Evolutionary conservation across 2,113 vertebrate species (phyloP).

Genomic region (Synchiropus splendidus): DNA sequence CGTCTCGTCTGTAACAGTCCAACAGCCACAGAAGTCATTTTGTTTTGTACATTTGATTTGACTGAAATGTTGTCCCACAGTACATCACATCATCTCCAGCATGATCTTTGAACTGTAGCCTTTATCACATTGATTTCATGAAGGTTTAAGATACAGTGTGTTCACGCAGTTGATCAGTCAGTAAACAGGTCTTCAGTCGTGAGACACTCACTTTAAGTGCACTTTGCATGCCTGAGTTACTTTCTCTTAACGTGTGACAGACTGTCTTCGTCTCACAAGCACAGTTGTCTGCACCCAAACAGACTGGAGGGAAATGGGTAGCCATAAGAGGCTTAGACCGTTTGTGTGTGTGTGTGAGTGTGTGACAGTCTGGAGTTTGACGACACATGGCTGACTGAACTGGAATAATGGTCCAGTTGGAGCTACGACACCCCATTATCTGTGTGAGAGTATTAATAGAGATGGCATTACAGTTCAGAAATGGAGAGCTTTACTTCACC

Average conservation of each 20-base stretch:
- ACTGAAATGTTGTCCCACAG: too few relatives aligned
- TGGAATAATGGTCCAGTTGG: constrained; percentile 39
- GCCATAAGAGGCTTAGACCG: constrained; percentile 48
- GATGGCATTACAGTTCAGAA: constrained; percentile 43
- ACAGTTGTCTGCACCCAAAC: constrained; percentile 36
- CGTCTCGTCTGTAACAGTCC: too few relatives aligned
- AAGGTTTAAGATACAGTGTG: too few relatives aligned
- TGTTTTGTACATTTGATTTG: too few relatives aligned
- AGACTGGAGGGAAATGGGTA: constrained; percentile 40
- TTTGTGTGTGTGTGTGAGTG: constrained; percentile 10
- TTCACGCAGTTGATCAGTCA: too few relatives aligned
- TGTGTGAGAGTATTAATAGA: constrained; percentile 45
- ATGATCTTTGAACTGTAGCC: too few relatives aligned
- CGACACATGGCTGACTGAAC: constrained; percentile 24
- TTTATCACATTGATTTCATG: too few relatives aligned
- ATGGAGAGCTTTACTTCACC: constrained; percentile 34
- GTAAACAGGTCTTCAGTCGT: too few relatives aligned
- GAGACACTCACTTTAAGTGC: not conserved
- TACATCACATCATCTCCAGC: too few relatives aligned
- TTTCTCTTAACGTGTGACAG: constrained; percentile 27
- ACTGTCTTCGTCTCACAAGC: not conserved
- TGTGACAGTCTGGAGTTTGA: constrained; percentile 13
- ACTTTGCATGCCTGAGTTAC: not conserved
- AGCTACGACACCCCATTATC: constrained; percentile 12
- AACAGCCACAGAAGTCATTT: too few relatives aligned